phyloP scores from a whole-genome alignment of 2,797 vertebrate species.

The Notamacropus eugenii region DNA sequence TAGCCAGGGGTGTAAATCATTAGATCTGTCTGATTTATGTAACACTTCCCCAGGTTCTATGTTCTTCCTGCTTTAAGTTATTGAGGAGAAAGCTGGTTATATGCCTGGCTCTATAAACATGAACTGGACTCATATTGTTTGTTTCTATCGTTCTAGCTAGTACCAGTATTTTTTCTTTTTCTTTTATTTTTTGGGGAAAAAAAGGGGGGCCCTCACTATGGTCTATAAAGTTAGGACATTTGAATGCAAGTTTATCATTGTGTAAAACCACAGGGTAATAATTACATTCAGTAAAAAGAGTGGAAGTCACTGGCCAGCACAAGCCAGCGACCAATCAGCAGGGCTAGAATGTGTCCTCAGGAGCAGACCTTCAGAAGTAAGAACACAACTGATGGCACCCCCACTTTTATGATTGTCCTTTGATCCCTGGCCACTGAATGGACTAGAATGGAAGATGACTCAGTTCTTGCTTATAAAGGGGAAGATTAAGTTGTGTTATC shows the following conservation, averaged over 20 bases:
- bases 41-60: background rate
- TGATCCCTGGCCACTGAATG: rapidly evolving
- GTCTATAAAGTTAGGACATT: background rate
- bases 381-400: background rate
- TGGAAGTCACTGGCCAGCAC: background rate
- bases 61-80: background rate
- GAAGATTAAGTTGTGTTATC: background rate
- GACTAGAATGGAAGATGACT: background rate
- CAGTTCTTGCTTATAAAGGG: background rate
- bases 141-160: background rate
- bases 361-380: too few relatives aligned
- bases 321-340: background rate
- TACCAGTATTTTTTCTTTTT: background rate
- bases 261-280: background rate
- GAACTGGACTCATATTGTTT: background rate
- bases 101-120: background rate
- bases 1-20: background rate
- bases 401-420: background rate
- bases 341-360: too few relatives aligned
- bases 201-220: background rate
- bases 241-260: background rate
- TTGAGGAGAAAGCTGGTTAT: background rate
- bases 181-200: too few relatives aligned
- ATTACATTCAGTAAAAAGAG: background rate
- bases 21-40: background rate